Evolutionary conservation across 23 tunicate genomes (phyloP).

Genomic region (Clavelina lepadiformis): DNA sequence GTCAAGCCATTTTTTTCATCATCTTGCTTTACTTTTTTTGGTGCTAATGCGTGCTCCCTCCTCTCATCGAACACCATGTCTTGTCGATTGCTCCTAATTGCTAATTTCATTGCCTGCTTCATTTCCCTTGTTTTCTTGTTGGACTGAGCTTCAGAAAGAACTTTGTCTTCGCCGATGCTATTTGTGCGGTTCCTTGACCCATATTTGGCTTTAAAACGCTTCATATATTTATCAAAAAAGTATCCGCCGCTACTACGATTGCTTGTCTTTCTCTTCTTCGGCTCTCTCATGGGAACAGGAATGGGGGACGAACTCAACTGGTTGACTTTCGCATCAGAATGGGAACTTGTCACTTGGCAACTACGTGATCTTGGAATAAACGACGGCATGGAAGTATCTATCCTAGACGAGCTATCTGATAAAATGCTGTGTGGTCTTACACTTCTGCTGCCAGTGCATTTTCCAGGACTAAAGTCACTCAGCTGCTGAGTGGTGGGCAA

Average conservation of each 20-base stretch:
- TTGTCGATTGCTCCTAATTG: conserved; percentile 55
- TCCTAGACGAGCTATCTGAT: neutral
- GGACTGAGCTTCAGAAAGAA: conserved; percentile 7
- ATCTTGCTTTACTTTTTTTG: too few species aligned
- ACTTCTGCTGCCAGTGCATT: neutral
- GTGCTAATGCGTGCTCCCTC: neutral
- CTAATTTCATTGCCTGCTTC: neutral
- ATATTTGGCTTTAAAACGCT: conserved; percentile 54
- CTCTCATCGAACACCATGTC: conserved; percentile 40
- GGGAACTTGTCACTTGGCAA: neutral
- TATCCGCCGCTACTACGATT: conserved; percentile 85
- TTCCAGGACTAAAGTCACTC: neutral
- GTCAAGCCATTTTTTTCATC: neutral
- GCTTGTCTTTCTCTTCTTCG: conserved; percentile 39
- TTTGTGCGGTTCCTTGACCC: neutral
- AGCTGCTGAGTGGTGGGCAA: neutral
- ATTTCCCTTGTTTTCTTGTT: neutral
- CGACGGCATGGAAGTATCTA: neutral
- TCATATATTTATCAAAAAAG: conserved; percentile 91
- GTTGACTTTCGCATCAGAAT: neutral
- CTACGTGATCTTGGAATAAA: conserved; percentile 35
- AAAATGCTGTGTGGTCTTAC: too few species aligned
- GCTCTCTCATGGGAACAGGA: conserved; percentile 56
- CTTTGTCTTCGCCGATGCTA: conserved; percentile 1
- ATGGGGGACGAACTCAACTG: conserved; percentile 34